Evolutionary conservation across 2,113 vertebrate genomes (phyloP).

Genomic region (Potamarius usumacintae): DNA sequence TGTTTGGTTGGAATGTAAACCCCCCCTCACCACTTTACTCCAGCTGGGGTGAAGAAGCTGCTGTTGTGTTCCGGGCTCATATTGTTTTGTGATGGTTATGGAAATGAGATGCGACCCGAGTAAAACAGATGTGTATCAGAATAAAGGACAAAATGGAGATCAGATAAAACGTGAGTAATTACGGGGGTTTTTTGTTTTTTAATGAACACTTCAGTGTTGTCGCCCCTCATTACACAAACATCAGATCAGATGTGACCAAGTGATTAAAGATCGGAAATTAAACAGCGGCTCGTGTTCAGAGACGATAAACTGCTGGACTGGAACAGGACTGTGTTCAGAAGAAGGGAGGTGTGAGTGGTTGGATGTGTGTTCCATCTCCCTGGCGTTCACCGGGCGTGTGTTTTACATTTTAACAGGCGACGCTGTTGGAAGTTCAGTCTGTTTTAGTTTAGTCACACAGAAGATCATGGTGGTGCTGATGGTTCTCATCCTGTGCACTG

Average conservation of each 20-base stretch:
- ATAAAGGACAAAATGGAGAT: neutral
- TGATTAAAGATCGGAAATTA: neutral
- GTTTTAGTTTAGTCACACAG: too few species aligned
- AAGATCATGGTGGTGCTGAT: too few species aligned
- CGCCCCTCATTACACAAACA: neutral
- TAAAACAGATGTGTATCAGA: neutral
- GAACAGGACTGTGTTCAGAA: too few species aligned
- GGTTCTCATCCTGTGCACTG: too few species aligned
- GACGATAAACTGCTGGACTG: neutral
- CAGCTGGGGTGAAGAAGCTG: neutral
- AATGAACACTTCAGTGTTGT: neutral
- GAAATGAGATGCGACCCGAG: neutral
- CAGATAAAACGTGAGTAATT: neutral
- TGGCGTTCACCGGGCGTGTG: too few species aligned
- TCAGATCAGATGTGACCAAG: neutral
- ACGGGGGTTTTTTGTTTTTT: neutral
- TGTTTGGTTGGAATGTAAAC: too few species aligned
- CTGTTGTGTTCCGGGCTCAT: neutral
- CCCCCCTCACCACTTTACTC: too few species aligned
- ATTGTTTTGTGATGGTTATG: neutral
- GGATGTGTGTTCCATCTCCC: too few species aligned
- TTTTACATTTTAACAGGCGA: too few species aligned
- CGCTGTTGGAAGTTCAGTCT: too few species aligned
- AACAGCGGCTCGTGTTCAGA: neutral
- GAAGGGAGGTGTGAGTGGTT: too few species aligned